These are phyloP conservation scores for Gyps fulvus DNA, from an alignment of 2,113 vertebrate genomes.

Conservation along the genomic window DNA sequence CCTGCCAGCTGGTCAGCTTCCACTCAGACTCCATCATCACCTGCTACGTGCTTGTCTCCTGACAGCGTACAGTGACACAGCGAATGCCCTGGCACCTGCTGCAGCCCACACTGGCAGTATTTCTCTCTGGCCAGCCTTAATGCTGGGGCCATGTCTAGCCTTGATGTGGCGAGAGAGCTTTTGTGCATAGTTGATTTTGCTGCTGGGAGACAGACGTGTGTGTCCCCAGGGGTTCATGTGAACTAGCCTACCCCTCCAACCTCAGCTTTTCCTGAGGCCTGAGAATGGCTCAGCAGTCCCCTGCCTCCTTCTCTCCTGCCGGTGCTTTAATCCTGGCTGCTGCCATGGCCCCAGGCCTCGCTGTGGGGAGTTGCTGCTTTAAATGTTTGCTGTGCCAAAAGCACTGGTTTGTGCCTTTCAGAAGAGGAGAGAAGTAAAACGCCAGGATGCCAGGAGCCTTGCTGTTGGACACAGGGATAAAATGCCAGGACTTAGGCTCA, in stretches of 20 bases:
- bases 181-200: background rate
- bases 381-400: background rate
- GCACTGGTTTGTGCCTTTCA: background rate
- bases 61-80: background rate
- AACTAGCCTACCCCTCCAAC: slow-evolving; percentile 19
- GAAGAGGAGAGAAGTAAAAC: background rate
- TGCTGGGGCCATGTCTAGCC: background rate
- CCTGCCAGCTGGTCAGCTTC: background rate
- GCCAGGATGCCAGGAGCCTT: background rate
- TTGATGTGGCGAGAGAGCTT: background rate
- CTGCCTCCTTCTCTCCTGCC: background rate
- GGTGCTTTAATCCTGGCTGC: background rate
- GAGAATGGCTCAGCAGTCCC: background rate
- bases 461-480: background rate
- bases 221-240: background rate
- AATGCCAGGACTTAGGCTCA: background rate
- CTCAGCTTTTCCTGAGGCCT: background rate
- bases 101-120: background rate
- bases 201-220: background rate
- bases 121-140: background rate
- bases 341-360: background rate
- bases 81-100: background rate
- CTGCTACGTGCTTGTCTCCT: background rate
- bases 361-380: background rate
- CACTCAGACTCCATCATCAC: background rate